Evolutionary conservation across 2,797 vertebrate genomes (phyloP), one percentile per base, ranked within the genome.

Genomic region (Pangasius larnaudii): DNA sequence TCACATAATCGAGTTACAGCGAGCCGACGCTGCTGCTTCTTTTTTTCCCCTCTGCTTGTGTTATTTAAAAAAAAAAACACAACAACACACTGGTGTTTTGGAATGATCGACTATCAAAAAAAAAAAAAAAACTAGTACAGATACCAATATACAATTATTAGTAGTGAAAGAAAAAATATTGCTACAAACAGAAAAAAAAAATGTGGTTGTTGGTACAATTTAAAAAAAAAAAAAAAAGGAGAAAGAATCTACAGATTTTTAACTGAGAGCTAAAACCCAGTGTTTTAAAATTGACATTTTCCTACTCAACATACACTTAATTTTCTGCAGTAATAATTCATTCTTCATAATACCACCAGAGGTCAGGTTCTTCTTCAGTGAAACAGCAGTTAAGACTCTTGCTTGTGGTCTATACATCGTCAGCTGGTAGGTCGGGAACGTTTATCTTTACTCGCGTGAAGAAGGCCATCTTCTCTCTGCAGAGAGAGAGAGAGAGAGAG

Each of bases 401-500:
- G 96, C 96, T 96, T 96, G 94, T 95, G 91, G 96, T 96, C 97
- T 94, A 99, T 92, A 99, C 98, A 33, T 98, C 97, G 0, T 99
- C 97, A 0, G 96, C 97, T 80, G 97, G 98, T 87, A 99, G 97
- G 1, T 97, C 93, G 8, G 98, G 97, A 92, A 99, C 97, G 90
- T 97, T 97, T 90, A 96, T 96, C 94, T 97, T 97, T 0, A 97
- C 97, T 92, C 97, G 96, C 0, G 98, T 99, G 95, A 99, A 99
- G 95, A 99, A 99, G 0, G 98, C 98, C 98, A 99, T 99, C 95
- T 99, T 99, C 96, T 99, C 98, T 94, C 98, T 99, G 89, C 22
- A 91, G 92, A 69, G 10, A 85, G 18, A 91, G 46, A 88, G 2
- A 86, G 11, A 51, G 36, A 13, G 67, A 77, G 83, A 72, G 79